Evolutionary conservation across 2,888 invertebrate genomes (phyloP), one percentile per base, ranked within the genome.

Genomic region (Spilosoma lubricipeda): DNA sequence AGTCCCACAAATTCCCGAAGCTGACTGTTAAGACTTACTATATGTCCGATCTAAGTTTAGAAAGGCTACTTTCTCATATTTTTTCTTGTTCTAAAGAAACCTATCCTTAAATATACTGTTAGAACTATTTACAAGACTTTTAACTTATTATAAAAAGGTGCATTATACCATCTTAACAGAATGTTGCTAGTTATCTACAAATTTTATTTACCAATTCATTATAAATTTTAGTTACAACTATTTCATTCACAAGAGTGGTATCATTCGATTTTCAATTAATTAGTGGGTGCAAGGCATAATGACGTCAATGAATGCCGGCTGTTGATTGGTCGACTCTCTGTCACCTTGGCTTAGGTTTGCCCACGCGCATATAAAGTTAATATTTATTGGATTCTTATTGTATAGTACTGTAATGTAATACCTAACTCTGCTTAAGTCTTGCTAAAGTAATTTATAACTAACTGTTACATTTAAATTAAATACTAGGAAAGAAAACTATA

Each of bases 311-410:
- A 63, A 78, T 73, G 63, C 52, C 36, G 68, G 20, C 39, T 33
- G 48, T 70, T 77, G 79, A 87, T 85, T 87, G 85, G 86, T 67
- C 65, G 56, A 30, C 33, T 30, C 36, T 45, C 52, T 81, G 84
- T 85, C 80, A 82, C 86, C 87, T 87, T 86, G 83, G 74, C 64
- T 67, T 9, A 39, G 75, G 80, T 65, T 63, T 81, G 85, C 87
- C 87, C 82, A 87, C 87, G 86, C 86, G 80, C 80, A 75, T 77
- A 73, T 81, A 77, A 67, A 73, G 76, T 77, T 81, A 80, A 39
- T 80, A 82, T 83, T 80, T 67, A 64, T 76, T 52, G 66, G 72
- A 74, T 84, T 79, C 86, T 84, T 83, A 77, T 75, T 75, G 69
- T 72, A 67, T 70, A 71, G 65, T 72, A 71, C 59, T 67, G 70